Evolutionary conservation across 2,797 vertebrate genomes (phyloP).

Genomic region (Streptopelia turtur): DNA sequence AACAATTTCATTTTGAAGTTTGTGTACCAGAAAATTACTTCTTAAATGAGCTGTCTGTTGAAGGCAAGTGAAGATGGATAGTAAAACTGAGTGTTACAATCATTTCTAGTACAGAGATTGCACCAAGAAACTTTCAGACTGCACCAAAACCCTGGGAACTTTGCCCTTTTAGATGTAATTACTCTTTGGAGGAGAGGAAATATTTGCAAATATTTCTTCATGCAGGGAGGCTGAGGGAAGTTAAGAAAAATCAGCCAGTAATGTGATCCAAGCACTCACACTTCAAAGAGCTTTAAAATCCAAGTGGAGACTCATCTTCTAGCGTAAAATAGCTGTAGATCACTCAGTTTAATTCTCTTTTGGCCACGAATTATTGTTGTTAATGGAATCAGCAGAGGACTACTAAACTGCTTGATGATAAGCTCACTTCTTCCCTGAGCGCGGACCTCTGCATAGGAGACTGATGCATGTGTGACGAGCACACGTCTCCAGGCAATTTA

Average conservation of each 20-base stretch:
- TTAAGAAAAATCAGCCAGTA: background rate
- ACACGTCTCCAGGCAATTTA: background rate
- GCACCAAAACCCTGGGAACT: background rate
- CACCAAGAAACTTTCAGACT: background rate
- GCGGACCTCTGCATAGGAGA: background rate
- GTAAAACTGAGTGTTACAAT: background rate
- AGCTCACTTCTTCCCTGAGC: background rate
- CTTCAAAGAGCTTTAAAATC: background rate
- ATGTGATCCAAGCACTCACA: background rate
- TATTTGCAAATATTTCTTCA: conserved; percentile 9
- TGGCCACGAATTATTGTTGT: conserved; percentile 1
- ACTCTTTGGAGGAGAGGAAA: background rate
- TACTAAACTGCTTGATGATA: background rate
- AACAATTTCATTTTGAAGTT: conserved; percentile 71
- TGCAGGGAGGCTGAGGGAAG: background rate
- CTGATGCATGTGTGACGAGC: background rate
- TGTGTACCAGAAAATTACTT: conserved; percentile 76
- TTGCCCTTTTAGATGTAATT: conserved; percentile 12
- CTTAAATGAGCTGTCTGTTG: conserved; percentile 49
- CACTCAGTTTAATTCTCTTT: background rate
- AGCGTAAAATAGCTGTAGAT: background rate
- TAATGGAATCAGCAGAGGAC: background rate
- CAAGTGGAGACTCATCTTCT: background rate
- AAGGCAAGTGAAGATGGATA: conserved; percentile 55
- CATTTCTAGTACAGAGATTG: background rate